Evolutionary conservation across 2,888 invertebrate genomes (phyloP).

Genomic region (Melanotus villosus): DNA sequence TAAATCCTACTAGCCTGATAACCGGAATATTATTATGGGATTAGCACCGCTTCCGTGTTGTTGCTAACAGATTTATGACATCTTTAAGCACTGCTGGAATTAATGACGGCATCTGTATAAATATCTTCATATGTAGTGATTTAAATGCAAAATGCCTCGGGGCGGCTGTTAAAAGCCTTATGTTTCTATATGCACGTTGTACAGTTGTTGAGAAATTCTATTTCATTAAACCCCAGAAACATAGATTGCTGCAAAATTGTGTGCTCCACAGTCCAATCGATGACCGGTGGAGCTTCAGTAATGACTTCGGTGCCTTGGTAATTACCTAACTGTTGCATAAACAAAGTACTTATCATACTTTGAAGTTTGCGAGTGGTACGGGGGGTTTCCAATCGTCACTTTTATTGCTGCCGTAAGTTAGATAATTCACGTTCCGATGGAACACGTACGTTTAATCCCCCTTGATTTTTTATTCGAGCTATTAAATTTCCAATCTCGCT

Average conservation of each 20-base stretch:
- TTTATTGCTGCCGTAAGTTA: too few relatives aligned
- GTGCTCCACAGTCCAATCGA: background rate
- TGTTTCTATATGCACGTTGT: constrained; percentile 14
- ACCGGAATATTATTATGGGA: constrained; percentile 41
- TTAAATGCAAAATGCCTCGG: background rate
- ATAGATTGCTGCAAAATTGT: constrained; percentile 10
- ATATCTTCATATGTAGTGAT: constrained; percentile 3
- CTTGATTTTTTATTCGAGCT: too few relatives aligned
- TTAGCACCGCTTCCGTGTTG: constrained; percentile 40
- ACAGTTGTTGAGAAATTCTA: too few relatives aligned
- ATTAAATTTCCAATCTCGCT: too few relatives aligned
- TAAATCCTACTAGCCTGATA: constrained; percentile 42
- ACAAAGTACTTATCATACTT: background rate
- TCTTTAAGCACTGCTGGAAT: constrained; percentile 33
- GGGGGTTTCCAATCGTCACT: too few relatives aligned
- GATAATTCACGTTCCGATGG: too few relatives aligned
- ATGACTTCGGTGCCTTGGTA: background rate
- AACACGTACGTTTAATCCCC: too few relatives aligned
- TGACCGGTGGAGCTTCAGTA: constrained; percentile 12
- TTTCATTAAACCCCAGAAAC: constrained; percentile 4
- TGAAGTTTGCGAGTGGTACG: background rate
- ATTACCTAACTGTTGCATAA: constrained; percentile 7
- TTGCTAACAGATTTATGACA: constrained; percentile 38
- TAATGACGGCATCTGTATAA: constrained; percentile 23
- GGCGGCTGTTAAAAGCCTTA: constrained; percentile 14